These are phyloP conservation scores for Choristoneura fumiferana DNA, from an alignment of 1,140 invertebrate genomes.

Conservation along the genomic window DNA sequence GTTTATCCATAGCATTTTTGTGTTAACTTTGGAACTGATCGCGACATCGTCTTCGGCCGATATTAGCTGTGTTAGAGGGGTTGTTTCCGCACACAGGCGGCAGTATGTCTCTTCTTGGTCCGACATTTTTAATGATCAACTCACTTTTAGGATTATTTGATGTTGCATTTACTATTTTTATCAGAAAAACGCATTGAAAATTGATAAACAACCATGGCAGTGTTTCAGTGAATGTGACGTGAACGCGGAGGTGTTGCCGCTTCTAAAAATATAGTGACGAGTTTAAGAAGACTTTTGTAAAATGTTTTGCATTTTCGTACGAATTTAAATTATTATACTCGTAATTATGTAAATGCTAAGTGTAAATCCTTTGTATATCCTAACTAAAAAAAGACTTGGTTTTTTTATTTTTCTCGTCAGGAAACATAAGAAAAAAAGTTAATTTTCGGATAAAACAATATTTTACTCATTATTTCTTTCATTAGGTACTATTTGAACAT, in stretches of 20 bases:
- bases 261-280: not conserved
- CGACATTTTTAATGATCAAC: constrained; percentile 40
- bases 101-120: constrained; percentile 52
- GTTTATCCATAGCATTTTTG: constrained; percentile 68
- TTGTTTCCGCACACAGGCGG: constrained; percentile 63
- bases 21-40: constrained; percentile 52
- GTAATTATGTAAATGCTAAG: too few species aligned
- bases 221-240: constrained; percentile 20
- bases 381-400: too few species aligned
- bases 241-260: constrained; percentile 18
- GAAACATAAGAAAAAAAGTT: too few species aligned
- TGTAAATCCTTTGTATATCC: too few species aligned
- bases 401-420: too few species aligned
- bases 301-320: not conserved
- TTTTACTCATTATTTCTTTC: too few species aligned
- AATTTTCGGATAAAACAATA: too few species aligned
- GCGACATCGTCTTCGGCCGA: constrained; percentile 52
- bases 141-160: constrained; percentile 20
- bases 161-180: constrained; percentile 22
- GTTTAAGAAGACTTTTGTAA: not conserved
- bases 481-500: too few species aligned
- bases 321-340: too few species aligned
- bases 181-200: constrained; percentile 15
- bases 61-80: constrained; percentile 50
- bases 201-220: constrained; percentile 35